Evolutionary conservation across 2,797 vertebrate genomes (phyloP).

Genomic region (Phataginus tetradactyla): DNA sequence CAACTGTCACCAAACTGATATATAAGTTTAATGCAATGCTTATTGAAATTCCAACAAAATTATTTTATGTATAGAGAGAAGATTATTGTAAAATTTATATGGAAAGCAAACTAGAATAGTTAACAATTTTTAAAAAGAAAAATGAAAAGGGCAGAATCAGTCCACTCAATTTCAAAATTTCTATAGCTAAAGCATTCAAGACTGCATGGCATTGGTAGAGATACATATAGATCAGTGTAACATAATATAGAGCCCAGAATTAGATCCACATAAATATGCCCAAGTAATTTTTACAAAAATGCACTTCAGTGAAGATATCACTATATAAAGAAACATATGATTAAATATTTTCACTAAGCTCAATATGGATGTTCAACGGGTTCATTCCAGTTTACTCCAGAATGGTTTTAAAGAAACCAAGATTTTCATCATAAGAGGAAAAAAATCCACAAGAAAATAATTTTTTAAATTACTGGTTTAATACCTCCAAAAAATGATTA

Average conservation of each 20-base stretch:
- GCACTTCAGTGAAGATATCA: too few relatives aligned
- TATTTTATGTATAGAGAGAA: background rate
- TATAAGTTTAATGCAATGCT: background rate
- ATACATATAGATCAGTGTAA: background rate
- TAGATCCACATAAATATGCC: background rate
- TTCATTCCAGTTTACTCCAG: background rate
- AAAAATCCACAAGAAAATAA: background rate
- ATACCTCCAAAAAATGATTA: background rate
- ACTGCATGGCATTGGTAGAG: background rate
- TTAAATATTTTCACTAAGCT: background rate
- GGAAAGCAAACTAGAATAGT: background rate
- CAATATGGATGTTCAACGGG: background rate
- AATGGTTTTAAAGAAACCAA: background rate
- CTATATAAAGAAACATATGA: background rate
- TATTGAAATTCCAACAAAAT: background rate
- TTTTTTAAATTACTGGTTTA: background rate
- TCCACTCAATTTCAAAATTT: background rate
- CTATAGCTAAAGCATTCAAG: background rate
- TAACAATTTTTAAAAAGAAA: background rate
- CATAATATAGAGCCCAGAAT: background rate
- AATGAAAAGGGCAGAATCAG: background rate
- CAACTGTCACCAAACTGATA: background rate
- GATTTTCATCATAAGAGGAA: background rate
- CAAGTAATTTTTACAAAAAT: background rate
- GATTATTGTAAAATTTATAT: background rate